Evolutionary conservation across 1,140 invertebrate genomes (phyloP).

Genomic region (Zelostemma sp.): DNA sequence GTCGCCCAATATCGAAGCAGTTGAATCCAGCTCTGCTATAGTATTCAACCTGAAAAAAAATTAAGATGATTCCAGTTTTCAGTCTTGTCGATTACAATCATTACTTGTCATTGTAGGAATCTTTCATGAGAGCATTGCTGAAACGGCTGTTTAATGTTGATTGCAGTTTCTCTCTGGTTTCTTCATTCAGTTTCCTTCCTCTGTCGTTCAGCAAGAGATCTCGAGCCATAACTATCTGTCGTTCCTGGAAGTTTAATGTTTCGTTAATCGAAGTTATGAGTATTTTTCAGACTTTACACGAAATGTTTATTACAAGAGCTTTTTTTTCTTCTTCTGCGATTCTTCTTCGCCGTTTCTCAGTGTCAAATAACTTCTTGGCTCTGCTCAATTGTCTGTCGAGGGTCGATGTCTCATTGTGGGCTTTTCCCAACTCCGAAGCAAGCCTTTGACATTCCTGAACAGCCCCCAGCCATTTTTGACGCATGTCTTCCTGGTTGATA

Average conservation of each 20-base stretch:
- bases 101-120: slow-evolving; percentile 67
- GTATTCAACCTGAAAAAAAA: slow-evolving; percentile 72
- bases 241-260: slow-evolving; percentile 71
- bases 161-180: slow-evolving; percentile 84
- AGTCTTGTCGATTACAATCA: neutral
- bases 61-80: neutral
- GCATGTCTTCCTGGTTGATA: slow-evolving; percentile 78
- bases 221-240: slow-evolving; percentile 79
- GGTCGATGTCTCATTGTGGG: slow-evolving; percentile 75
- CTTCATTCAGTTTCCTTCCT: slow-evolving; percentile 78
- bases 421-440: slow-evolving; percentile 76
- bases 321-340: slow-evolving; percentile 76
- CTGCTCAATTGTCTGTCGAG: slow-evolving; percentile 83
- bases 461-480: slow-evolving; percentile 76
- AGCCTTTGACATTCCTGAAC: slow-evolving; percentile 78
- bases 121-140: slow-evolving; percentile 61
- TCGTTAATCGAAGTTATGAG: too few relatives aligned
- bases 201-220: slow-evolving; percentile 81
- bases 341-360: slow-evolving; percentile 78
- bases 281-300: too few relatives aligned
- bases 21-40: slow-evolving; percentile 78
- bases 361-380: slow-evolving; percentile 82
- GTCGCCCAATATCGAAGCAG: slow-evolving; percentile 80
- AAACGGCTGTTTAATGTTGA: slow-evolving; percentile 67
- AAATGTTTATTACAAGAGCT: slow-evolving; percentile 67